A percentile compares a stretch with the other conserved stretches of the same genome.
Evolutionary conservation across 2,113 vertebrate species (phyloP).

Genomic region (Regulus satrapa): DNA sequence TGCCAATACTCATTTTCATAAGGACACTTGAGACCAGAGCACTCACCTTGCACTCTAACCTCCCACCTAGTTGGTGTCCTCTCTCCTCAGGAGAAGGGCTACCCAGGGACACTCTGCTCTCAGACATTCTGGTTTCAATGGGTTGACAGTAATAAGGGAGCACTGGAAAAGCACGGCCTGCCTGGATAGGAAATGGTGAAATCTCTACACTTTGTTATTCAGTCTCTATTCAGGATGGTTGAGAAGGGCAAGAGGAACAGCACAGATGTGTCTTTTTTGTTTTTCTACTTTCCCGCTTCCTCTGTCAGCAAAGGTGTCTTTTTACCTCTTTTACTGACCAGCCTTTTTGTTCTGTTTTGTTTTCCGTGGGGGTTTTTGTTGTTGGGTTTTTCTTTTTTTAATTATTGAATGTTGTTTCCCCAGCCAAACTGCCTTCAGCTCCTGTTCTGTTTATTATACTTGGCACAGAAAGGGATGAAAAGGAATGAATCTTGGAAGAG

Average conservation of each 20-base stretch:
- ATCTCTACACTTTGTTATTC: not conserved
- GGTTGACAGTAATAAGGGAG: not conserved
- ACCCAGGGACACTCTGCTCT: not conserved
- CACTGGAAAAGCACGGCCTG: not conserved
- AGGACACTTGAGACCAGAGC: not conserved
- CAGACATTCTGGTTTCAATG: not conserved
- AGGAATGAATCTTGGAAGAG: constrained; percentile 1
- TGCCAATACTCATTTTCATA: not conserved
- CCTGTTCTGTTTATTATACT: constrained; percentile 35
- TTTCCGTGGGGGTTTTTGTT: not conserved
- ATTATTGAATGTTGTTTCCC: constrained; percentile 14
- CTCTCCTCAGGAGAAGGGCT: fast-evolving
- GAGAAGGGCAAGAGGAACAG: not conserved
- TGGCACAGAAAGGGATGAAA: constrained; percentile 24
- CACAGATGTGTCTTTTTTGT: not conserved
- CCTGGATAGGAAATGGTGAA: not conserved
- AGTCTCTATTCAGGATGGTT: not conserved
- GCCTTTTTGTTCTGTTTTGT: not conserved
- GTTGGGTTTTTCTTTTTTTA: not conserved
- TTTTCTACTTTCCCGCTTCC: not conserved
- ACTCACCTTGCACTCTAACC: not conserved
- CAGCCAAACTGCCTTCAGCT: constrained; percentile 36
- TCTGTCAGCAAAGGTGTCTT: not conserved
- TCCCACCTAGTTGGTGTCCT: not conserved
- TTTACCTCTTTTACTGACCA: not conserved